Percentiles rank a stretch among this genome's conserved stretches.
Conservation (phyloP, 1,140 invertebrate genomes). For the Pogonomyrmex californicus region DNA sequence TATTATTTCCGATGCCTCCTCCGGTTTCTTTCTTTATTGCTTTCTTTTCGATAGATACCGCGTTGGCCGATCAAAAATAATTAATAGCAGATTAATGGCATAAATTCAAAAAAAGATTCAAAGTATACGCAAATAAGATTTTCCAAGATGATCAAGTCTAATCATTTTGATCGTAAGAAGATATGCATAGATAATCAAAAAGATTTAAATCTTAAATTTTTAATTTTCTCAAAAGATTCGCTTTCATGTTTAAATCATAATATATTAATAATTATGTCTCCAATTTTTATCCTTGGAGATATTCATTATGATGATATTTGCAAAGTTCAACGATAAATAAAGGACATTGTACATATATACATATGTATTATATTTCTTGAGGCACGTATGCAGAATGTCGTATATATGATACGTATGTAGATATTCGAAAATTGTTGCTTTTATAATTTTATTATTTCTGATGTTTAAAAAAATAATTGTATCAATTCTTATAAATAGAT, state of each 20-base stretch:
- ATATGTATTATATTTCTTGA: slow-evolving; percentile 17
- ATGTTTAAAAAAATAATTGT: neutral
- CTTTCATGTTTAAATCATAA: neutral
- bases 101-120: neutral
- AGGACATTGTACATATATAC: neutral
- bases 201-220: neutral
- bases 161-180: neutral
- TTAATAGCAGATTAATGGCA: neutral
- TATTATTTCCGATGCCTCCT: slow-evolving; percentile 1
- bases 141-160: too few relatives aligned
- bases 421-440: slow-evolving; percentile 31
- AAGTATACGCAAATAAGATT: slow-evolving; percentile 3
- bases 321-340: neutral
- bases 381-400: neutral
- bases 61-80: neutral
- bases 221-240: neutral
- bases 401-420: neutral
- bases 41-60: neutral
- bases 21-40: too few relatives aligned
- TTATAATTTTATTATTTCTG: slow-evolving; percentile 50
- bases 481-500: slow-evolving; percentile 1
- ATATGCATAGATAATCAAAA: neutral
- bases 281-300: neutral
- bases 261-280: slow-evolving; percentile 12
- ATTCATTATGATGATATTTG: neutral